phyloP scores from a whole-genome alignment of 2,888 invertebrate genomes.

The Chalcis sispes region DNA sequence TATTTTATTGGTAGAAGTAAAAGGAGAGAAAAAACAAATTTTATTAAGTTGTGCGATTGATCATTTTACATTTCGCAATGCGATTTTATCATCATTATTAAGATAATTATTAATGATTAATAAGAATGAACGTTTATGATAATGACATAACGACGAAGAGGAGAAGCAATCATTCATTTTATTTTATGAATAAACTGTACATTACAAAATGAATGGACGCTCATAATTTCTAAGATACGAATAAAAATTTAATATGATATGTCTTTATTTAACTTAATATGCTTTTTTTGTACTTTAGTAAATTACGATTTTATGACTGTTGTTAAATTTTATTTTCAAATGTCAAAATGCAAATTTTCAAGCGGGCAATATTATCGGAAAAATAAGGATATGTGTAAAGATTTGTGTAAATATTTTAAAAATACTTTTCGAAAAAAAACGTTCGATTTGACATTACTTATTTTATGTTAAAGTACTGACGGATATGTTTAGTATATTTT shows the following conservation, averaged over 20 bases:
- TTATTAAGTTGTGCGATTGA: slow-evolving; percentile 39
- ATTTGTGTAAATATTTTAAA: no score
- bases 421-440: no score
- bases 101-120: slow-evolving; percentile 24
- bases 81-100: slow-evolving; percentile 18
- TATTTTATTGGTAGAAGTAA: slow-evolving; percentile 38
- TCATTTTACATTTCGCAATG: slow-evolving; percentile 24
- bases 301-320: neutral
- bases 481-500: slow-evolving; percentile 3
- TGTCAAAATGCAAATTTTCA: neutral
- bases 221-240: slow-evolving; percentile 14
- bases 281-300: neutral
- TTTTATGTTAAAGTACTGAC: no score
- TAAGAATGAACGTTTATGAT: slow-evolving; percentile 36
- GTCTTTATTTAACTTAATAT: neutral
- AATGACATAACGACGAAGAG: slow-evolving; percentile 30
- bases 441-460: no score
- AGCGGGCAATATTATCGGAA: neutral
- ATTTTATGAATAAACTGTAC: slow-evolving; percentile 6
- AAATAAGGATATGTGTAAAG: neutral
- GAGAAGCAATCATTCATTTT: slow-evolving; percentile 8
- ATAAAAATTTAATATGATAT: no score
- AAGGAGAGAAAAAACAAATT: slow-evolving; percentile 20
- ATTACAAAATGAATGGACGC: slow-evolving; percentile 36
- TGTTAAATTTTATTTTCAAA: neutral